Conservation (phyloP, 2,113 vertebrate genomes). For the Ophiodon elongatus region DNA sequence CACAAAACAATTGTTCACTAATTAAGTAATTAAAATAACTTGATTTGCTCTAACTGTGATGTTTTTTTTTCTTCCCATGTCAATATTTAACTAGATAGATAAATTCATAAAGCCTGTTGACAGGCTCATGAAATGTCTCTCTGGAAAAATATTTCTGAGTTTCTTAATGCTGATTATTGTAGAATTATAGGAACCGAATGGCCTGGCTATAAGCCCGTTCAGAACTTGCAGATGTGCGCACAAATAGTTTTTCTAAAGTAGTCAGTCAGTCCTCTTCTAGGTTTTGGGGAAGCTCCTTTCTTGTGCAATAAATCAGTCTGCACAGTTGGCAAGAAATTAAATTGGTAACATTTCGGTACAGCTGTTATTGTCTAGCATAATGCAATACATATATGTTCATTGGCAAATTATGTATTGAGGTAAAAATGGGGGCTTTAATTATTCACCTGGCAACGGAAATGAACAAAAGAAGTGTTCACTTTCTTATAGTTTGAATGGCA, state of each 20-base stretch:
- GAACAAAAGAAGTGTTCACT: background rate
- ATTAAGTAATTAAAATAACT: background rate
- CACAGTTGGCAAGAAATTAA: constrained; percentile 35
- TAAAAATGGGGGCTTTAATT: constrained; percentile 16
- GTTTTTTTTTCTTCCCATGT: background rate
- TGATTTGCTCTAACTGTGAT: background rate
- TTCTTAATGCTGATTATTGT: background rate
- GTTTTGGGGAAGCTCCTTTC: constrained; percentile 5
- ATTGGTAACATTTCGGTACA: background rate
- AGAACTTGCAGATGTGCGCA: constrained; percentile 31
- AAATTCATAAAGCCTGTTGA: background rate
- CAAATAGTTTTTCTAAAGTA: constrained; percentile 12
- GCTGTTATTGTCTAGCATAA: background rate
- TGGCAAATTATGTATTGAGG: background rate
- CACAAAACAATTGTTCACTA: background rate
- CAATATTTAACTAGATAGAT: background rate
- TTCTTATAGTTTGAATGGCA: background rate
- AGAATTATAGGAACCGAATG: background rate
- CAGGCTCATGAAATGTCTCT: background rate
- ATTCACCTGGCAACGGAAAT: background rate
- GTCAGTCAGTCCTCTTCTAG: constrained; percentile 10
- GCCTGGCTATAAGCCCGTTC: background rate
- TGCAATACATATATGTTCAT: constrained; percentile 11
- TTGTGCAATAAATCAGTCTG: constrained; percentile 26
- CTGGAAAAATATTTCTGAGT: background rate